These are phyloP conservation scores for Lophius piscatorius DNA, from an alignment of 2,113 vertebrate genomes.

Conservation along the genomic window DNA sequence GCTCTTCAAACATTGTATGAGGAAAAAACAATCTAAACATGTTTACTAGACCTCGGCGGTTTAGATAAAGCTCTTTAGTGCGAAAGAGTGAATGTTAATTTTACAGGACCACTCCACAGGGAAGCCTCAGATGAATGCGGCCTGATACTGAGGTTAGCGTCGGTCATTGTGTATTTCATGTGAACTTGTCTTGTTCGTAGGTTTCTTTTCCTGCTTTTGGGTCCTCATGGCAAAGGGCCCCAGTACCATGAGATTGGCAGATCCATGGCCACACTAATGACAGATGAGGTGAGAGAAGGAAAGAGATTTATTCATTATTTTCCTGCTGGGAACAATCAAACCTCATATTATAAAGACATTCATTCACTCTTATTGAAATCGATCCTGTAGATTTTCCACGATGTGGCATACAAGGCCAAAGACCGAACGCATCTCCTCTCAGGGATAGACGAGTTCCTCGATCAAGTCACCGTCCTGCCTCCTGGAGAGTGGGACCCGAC, in stretches of 20 bases:
- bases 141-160: neutral
- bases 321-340: no score
- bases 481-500: conserved; percentile 97
- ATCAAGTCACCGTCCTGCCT: conserved; percentile 95
- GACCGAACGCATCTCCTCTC: conserved; percentile 93
- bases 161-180: neutral
- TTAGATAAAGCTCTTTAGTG: no score
- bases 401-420: conserved; percentile 97
- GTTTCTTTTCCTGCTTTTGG: conserved; percentile 93
- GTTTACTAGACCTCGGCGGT: no score
- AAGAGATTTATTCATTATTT: no score
- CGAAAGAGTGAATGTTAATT: no score
- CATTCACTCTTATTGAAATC: no score
- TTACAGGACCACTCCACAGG: no score
- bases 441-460: conserved; percentile 96
- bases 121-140: neutral
- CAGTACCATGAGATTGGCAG: conserved; percentile 97
- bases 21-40: no score
- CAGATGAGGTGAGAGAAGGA: conserved; percentile 86
- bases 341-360: no score
- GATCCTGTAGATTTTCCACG: conserved; percentile 89
- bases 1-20: no score
- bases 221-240: conserved; percentile 90
- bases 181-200: conserved; percentile 74
- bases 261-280: conserved; percentile 96